A percentile compares a stretch with the other conserved stretches of the same genome.
These are phyloP conservation scores for Acipenser oxyrinchus DNA, from an alignment of 2,797 vertebrate species.

Conservation along the genomic window DNA sequence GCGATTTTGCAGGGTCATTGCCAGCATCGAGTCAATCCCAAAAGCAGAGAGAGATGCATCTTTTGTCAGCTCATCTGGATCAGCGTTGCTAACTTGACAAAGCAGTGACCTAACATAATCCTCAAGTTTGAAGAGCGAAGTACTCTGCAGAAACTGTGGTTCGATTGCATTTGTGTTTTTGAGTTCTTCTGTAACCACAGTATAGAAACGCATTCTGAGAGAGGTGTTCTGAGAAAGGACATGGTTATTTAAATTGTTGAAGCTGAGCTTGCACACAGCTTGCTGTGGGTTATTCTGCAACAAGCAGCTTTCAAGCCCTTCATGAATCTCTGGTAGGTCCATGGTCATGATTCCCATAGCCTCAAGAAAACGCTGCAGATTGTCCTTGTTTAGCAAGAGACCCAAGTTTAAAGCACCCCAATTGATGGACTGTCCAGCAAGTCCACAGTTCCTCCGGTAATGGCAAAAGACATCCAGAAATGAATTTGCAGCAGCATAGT, in stretches of 20 bases:
- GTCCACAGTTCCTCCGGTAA: constrained; percentile 66
- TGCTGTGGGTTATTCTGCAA: constrained; percentile 65
- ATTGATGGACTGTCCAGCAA: constrained; percentile 74
- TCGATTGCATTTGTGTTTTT: constrained; percentile 17
- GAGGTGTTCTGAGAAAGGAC: constrained; percentile 51
- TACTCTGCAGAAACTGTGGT: constrained; percentile 12
- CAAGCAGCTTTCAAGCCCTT: constrained; percentile 59
- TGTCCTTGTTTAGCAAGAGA: constrained; percentile 59
- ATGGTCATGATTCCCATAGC: constrained; percentile 67
- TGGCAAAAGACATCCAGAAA: constrained; percentile 77
- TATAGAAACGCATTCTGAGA: constrained; percentile 51
- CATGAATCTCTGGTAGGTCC: constrained; percentile 58
- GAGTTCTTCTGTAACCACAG: constrained; percentile 46
- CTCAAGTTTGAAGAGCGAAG: constrained; percentile 30
- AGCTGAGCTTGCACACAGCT: constrained; percentile 66
- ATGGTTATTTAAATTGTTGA: constrained; percentile 46
- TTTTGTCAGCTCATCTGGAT: constrained; percentile 51
- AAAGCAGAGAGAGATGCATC: constrained; percentile 47
- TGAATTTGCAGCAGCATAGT: constrained; percentile 79
- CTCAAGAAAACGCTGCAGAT: constrained; percentile 64
- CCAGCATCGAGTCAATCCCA: constrained; percentile 77
- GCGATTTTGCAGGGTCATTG: constrained; percentile 75
- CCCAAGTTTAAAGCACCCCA: constrained; percentile 80
- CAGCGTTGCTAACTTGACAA: constrained; percentile 47
- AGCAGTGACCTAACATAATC: constrained; percentile 55